phyloP scores from a whole-genome alignment of 2,113 vertebrate genomes.

The Silurus meridionalis region DNA sequence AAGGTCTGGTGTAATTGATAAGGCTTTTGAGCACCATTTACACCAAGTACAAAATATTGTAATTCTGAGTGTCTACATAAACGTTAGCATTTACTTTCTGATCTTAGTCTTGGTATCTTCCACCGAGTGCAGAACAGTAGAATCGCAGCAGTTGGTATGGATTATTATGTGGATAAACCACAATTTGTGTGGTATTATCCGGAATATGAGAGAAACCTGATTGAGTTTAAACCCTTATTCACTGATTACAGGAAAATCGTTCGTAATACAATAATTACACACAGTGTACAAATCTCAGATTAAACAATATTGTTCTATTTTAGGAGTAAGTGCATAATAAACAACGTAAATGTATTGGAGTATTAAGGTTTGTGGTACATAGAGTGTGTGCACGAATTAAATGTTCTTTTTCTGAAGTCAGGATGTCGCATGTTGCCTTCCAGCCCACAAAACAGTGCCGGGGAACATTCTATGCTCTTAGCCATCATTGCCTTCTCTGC shows the following conservation, averaged over 20 bases:
- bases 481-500: neutral
- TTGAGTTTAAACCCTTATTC: neutral
- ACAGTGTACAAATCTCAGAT: neutral
- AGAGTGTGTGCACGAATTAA: neutral
- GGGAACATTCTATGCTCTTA: neutral
- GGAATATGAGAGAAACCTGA: neutral
- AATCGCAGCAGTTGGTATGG: neutral
- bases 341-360: neutral
- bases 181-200: neutral
- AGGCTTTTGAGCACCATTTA: neutral
- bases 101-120: neutral
- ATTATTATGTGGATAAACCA: neutral
- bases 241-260: neutral
- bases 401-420: neutral
- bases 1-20: neutral
- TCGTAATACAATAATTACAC: neutral
- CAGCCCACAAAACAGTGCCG: neutral
- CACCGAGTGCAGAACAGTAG: neutral
- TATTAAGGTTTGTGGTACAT: neutral
- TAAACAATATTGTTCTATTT: neutral
- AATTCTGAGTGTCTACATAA: neutral
- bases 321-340: neutral
- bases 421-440: neutral
- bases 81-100: neutral
- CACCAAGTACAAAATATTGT: neutral